Conservation (phyloP, 2,113 vertebrate genomes). For the Pongo pygmaeus region DNA sequence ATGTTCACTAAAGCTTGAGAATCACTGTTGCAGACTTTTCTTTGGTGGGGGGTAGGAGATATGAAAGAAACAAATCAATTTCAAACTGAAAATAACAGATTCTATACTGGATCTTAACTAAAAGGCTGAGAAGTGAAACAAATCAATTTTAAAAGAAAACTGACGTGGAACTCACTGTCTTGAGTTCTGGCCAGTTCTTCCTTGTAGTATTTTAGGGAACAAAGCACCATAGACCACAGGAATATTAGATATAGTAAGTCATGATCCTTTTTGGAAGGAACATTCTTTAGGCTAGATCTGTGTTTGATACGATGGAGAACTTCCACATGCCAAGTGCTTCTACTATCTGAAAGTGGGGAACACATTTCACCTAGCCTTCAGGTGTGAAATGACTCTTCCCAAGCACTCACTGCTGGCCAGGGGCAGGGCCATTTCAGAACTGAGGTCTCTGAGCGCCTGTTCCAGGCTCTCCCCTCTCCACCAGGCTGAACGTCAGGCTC, state of each 20-base stretch:
- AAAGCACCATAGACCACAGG: neutral
- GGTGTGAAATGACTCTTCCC: neutral
- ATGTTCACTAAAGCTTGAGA: neutral
- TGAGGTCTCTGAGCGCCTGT: neutral
- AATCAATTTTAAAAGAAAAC: neutral
- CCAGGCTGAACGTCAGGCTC: neutral
- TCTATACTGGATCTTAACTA: neutral
- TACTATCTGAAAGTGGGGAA: neutral
- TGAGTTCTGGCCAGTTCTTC: neutral
- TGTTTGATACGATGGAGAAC: neutral
- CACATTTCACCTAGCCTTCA: neutral
- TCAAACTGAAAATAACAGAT: neutral
- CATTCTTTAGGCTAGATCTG: neutral
- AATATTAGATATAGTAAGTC: neutral
- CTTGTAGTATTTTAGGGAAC: neutral
- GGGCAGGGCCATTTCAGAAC: neutral
- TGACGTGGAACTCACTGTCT: neutral
- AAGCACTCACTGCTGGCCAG: neutral
- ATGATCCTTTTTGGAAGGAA: neutral
- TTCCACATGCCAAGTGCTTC: neutral
- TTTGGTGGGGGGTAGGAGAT: accelerated
- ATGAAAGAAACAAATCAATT: neutral
- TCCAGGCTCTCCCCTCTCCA: neutral
- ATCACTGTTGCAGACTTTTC: neutral
- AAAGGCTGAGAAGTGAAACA: neutral